Conservation (phyloP, 2,888 invertebrate species). For the Barypeithes pellucidus region DNA sequence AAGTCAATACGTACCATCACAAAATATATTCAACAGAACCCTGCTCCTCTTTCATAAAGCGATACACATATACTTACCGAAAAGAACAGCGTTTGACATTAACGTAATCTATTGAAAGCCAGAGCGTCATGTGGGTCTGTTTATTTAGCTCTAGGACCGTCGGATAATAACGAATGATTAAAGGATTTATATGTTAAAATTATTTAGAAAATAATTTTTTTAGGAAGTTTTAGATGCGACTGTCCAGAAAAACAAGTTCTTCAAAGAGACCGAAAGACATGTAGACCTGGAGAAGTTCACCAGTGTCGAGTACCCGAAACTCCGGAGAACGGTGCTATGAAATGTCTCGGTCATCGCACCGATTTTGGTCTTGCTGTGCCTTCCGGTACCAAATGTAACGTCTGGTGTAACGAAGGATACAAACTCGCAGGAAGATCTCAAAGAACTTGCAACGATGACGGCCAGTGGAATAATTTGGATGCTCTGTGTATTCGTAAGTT, state of each 20-base stretch:
- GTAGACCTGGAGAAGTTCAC: conserved; percentile 54
- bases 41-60: too few relatives aligned
- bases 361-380: conserved; percentile 59
- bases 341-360: conserved; percentile 58
- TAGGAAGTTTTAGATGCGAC: conserved; percentile 72
- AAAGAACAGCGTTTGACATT: too few relatives aligned
- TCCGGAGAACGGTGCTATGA: conserved; percentile 62
- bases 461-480: conserved; percentile 72
- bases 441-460: conserved; percentile 72
- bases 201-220: conserved; percentile 7
- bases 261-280: conserved; percentile 59
- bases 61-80: too few relatives aligned
- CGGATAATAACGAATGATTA: too few relatives aligned
- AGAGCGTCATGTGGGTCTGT: too few relatives aligned
- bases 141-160: too few relatives aligned
- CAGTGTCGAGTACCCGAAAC: conserved; percentile 61
- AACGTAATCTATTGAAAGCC: too few relatives aligned
- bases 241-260: conserved; percentile 70
- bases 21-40: too few relatives aligned
- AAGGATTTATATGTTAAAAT: background rate
- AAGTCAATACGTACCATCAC: too few relatives aligned
- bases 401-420: conserved; percentile 73
- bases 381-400: conserved; percentile 70
- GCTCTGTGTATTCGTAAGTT: conserved; percentile 74
- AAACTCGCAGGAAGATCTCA: conserved; percentile 73